Evolutionary conservation across 2,888 invertebrate genomes (phyloP).

Genomic region (Liodrosophila aerea): DNA sequence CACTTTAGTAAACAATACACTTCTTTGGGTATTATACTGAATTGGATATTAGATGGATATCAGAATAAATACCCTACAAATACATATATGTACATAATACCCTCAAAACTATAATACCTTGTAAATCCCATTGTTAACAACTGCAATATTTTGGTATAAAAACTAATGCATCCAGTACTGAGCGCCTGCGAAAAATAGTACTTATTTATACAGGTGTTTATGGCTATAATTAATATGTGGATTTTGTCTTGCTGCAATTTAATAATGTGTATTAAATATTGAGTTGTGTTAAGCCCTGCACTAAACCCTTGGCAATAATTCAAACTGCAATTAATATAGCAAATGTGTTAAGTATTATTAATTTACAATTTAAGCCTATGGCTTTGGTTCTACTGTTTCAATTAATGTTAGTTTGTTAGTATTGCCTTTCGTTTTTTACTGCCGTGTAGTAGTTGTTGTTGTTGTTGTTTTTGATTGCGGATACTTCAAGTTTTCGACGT

Average conservation of each 20-base stretch:
- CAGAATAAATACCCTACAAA: no score
- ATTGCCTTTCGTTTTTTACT: neutral
- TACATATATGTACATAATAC: no score
- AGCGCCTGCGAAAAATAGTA: no score
- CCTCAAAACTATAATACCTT: no score
- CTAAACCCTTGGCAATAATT: conserved; percentile 2
- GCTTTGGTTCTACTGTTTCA: neutral
- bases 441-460: conserved; percentile 14
- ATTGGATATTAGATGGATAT: no score
- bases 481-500: conserved; percentile 53
- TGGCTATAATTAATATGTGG: neutral
- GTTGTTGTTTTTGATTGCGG: conserved; percentile 21
- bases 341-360: neutral
- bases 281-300: conserved; percentile 3
- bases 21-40: no score
- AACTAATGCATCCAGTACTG: no score
- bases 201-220: neutral
- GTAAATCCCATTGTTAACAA: no score
- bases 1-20: no score
- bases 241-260: conserved; percentile 16
- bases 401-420: conserved; percentile 7
- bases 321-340: neutral
- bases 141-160: no score
- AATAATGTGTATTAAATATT: conserved; percentile 15
- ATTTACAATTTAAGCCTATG: neutral